Evolutionary conservation across 2,888 invertebrate genomes (phyloP), one percentile per base, ranked within the genome.

Genomic region (Xanthia icteritia): DNA sequence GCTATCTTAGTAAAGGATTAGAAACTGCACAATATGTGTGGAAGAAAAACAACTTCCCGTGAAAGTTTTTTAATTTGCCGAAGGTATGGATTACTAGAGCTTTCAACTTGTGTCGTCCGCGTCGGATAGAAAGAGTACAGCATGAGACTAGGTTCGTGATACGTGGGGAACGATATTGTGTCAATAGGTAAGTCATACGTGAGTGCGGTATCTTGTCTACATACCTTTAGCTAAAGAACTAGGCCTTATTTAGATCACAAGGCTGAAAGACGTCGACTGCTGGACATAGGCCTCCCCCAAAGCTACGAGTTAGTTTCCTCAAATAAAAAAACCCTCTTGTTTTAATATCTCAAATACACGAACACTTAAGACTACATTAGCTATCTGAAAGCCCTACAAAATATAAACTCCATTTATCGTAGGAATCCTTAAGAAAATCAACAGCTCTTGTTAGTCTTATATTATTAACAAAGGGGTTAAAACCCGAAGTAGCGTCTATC

Each of bases 31-130:
- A 75, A 31, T 61, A 36, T 65, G 85, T 65, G 85, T 56, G 61
- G 13, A 71, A 65, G 36, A 27, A 66, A 64, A 60, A 58, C 60
- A 27, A 66, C 36, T 75, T 68, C n/a, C 51, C 65, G 67, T n/a
- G 58, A 61, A 82, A 82, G 84, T 82, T 82, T 76, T 81, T 82
- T 82, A 84, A 80, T 82, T 84, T 82, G 13, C 71, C 65, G 64
- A 60, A 61, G 81, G 65, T 65, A 84, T 69, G 56, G 82, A 65
- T 80, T 84, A 84, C 68, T 78, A 45, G 82, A 71, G 76, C 71
- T 84, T 69, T 39, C 60, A 80, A 80, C 71, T 82, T 84, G 23
- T n/a, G 65, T 56, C 65, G 54, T 20, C 45, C 31, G n/a, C 77
- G 48, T 13, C 23, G 58, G 36, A 13, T n/a, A 64, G n/a, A 6